Conservation (phyloP, 2,888 invertebrate genomes). For the Heliconius hortense region DNA sequence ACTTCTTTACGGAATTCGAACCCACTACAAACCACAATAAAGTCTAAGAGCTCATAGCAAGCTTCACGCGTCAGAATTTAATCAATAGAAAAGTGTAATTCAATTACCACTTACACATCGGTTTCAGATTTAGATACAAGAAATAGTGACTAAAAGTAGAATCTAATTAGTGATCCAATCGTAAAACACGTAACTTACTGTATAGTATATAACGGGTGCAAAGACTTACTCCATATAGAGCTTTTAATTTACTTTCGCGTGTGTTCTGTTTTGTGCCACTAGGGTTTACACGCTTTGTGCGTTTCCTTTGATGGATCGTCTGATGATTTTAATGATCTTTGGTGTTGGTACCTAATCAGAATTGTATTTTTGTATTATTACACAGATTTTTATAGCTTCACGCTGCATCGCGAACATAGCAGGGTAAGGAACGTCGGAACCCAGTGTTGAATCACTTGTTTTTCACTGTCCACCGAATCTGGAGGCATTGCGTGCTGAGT, state of each 20-base stretch:
- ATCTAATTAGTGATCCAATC: slow-evolving; percentile 30
- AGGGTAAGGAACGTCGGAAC: too few species aligned
- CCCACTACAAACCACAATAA: not conserved
- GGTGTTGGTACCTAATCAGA: not conserved
- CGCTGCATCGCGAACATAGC: too few species aligned
- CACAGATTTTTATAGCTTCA: not conserved
- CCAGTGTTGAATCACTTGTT: too few species aligned
- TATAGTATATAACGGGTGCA: slow-evolving; percentile 13
- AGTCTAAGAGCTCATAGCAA: not conserved
- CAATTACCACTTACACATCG: slow-evolving; percentile 15
- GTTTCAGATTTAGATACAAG: not conserved
- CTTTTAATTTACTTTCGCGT: slow-evolving; percentile 9
- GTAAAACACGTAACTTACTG: slow-evolving; percentile 26
- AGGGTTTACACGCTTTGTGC: not conserved
- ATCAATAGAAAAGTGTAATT: slow-evolving; percentile 4
- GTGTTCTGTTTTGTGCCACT: not conserved
- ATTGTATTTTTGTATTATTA: not conserved
- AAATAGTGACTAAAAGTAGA: slow-evolving; percentile 5
- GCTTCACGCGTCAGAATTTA: too few species aligned
- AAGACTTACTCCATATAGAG: slow-evolving; percentile 10
- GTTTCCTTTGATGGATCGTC: not conserved
- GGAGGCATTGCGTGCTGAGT: too few species aligned
- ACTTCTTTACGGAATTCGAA: too few species aligned
- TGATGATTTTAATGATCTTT: not conserved
- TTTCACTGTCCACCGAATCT: too few species aligned